Evolutionary conservation across 2,113 vertebrate genomes (phyloP).

Genomic region (Cygnus buccinator): DNA sequence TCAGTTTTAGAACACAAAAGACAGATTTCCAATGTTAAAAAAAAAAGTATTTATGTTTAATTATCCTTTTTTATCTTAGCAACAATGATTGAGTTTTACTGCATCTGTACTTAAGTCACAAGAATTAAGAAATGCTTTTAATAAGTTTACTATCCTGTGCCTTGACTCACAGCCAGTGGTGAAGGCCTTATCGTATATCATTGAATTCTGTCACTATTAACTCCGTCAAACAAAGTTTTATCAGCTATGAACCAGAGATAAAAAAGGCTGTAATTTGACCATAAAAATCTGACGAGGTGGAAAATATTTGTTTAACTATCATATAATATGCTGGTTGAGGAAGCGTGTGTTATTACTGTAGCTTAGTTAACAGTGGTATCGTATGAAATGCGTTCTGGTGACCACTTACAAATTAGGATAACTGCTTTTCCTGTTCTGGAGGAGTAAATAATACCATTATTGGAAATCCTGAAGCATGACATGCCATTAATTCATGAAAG

Average conservation of each 20-base stretch:
- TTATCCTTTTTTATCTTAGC: not conserved
- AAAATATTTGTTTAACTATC: not conserved
- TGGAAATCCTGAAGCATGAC: not conserved
- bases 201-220: not conserved
- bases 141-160: rapidly evolving
- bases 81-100: not conserved
- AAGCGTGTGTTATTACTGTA: not conserved
- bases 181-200: not conserved
- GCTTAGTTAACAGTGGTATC: rapidly evolving
- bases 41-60: not conserved
- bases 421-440: not conserved
- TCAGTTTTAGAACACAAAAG: not conserved
- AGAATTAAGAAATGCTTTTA: not conserved
- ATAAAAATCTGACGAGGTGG: not conserved
- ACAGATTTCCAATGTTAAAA: not conserved
- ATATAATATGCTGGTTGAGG: not conserved
- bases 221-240: not conserved
- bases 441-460: not conserved
- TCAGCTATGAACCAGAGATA: not conserved
- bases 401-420: not conserved
- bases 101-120: not conserved
- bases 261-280: not conserved
- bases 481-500: not conserved
- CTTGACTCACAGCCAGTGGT: not conserved
- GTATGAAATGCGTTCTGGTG: not conserved